These are phyloP conservation scores for Melanchra persicariae DNA, from an alignment of 2,888 invertebrate species.

Conservation along the genomic window DNA sequence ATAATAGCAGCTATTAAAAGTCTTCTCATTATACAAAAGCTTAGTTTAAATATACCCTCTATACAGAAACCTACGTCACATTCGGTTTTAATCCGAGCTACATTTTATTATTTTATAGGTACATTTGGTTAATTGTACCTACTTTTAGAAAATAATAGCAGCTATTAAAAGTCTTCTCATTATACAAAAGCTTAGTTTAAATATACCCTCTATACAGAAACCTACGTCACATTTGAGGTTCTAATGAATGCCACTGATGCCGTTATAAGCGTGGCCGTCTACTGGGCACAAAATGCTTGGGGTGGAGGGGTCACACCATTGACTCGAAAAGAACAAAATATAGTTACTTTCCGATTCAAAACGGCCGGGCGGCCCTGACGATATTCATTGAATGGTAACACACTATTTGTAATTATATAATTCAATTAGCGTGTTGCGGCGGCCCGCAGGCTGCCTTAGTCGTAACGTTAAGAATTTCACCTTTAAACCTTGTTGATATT, in stretches of 20 bases:
- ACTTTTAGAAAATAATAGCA: too few species aligned
- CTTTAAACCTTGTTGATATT: slow-evolving; percentile 9
- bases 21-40: slow-evolving; percentile 38
- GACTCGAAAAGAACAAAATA: background rate
- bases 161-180: too few species aligned
- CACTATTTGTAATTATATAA: background rate
- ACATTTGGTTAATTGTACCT: too few species aligned
- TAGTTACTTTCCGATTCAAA: background rate
- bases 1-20: slow-evolving; percentile 53
- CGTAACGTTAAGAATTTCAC: slow-evolving; percentile 20
- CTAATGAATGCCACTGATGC: too few species aligned
- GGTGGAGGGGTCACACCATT: too few species aligned
- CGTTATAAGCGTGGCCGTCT: too few species aligned
- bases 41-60: slow-evolving; percentile 14
- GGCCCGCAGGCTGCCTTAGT: background rate
- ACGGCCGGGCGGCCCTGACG: background rate
- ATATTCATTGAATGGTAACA: background rate
- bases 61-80: background rate
- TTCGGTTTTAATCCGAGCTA: slow-evolving; percentile 41
- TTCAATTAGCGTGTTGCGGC: background rate
- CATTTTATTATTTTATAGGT: slow-evolving; percentile 41
- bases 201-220: too few species aligned
- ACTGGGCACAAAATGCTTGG: too few species aligned
- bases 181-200: too few species aligned
- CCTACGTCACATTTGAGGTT: background rate